Conservation (phyloP, 1,140 invertebrate genomes). For the Globodera ellingtonae region DNA sequence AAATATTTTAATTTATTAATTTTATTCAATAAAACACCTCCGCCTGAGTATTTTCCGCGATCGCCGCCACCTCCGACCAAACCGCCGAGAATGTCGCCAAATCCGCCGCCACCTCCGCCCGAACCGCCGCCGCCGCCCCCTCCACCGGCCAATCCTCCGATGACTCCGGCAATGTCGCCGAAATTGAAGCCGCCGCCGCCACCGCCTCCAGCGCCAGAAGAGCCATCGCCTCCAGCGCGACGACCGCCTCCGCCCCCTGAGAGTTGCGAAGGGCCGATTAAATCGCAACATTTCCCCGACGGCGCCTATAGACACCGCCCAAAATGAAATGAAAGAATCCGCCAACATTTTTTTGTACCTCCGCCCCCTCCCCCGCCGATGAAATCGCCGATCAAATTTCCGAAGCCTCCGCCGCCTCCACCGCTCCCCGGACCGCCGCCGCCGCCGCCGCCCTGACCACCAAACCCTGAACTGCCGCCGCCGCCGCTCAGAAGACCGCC, state of each 20-base stretch:
- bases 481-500: constrained; percentile 46
- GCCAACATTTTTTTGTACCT: background rate
- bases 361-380: constrained; percentile 48
- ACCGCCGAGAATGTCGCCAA: constrained; percentile 43
- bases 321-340: constrained; percentile 8
- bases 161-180: constrained; percentile 43
- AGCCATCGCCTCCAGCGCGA: constrained; percentile 32
- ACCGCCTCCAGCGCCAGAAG: constrained; percentile 36
- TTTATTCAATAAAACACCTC: constrained; percentile 29
- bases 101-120: constrained; percentile 31
- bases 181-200: constrained; percentile 38
- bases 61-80: constrained; percentile 53
- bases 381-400: constrained; percentile 42
- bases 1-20: no score
- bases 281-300: background rate
- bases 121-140: constrained; percentile 21
- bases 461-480: constrained; percentile 35
- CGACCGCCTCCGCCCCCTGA: background rate
- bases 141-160: constrained; percentile 36
- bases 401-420: constrained; percentile 38
- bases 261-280: background rate
- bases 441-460: constrained; percentile 28
- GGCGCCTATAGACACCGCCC: background rate
- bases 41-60: constrained; percentile 51
- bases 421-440: background rate